Evolutionary conservation across 2,113 vertebrate genomes (phyloP), one percentile per base, ranked within the genome.

Genomic region (Syrmaticus mikado): DNA sequence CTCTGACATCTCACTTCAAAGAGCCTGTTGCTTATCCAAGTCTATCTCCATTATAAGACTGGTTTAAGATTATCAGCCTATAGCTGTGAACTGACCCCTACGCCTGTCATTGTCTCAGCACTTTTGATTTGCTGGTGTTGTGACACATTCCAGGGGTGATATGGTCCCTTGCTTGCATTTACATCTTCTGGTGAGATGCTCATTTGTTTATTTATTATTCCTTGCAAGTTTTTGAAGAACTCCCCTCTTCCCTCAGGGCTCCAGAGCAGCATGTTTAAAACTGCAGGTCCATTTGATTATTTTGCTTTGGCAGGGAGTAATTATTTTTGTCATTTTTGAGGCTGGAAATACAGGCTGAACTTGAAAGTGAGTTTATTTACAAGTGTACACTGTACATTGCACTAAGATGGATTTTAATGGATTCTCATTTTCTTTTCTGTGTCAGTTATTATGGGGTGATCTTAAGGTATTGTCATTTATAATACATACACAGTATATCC

Each of bases 271-370:
- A 13, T 14, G 8, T 53, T 70, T 27, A 79, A 92, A 79, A 80
- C 53, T 89, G 45, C 10, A 61, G 5, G 14, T 75, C 40, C 92
- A 28, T 41, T 74, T 41, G 22, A 60, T 85, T 48, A 40, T 57
- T 92, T 93, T 28, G 10, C 38, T 89, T 87, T 91, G 65, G 20
- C 64, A 89, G 32, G 32, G 28, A 83, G 32, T 52, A 85, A 92
- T 89, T 91, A 62, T 45, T 87, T 94, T 74, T 87, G 60, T 83
- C 61, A 71, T 22, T 87, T 92, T 36, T 92, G 70, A 91, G 19
- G 46, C 72, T 82, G 41, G 85, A 93, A 89, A 71, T 85, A 61
- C 61, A 66, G 16, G 36, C 58, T 77, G 62, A 85, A 82, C 52
- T 72, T 80, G 74, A 90, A 90, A 91, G 7, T n/a, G 43, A 46